Percentiles rank a stretch among this genome's conserved stretches.
phyloP scores from a whole-genome alignment of 2,888 invertebrate species.

The Eilema sororculum region DNA sequence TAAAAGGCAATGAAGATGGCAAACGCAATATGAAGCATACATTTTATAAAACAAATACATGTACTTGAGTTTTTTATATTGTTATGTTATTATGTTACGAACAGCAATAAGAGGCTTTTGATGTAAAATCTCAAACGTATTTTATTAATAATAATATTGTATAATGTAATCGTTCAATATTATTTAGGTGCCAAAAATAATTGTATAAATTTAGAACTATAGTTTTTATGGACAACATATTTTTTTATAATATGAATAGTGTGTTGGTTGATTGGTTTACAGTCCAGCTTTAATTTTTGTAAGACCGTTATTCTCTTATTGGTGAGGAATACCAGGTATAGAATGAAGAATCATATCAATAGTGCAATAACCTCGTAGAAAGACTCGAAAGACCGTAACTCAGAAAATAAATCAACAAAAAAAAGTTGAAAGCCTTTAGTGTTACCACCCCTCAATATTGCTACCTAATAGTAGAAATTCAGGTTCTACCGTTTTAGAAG shows the following conservation, averaged over 20 bases:
- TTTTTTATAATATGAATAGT: not conserved
- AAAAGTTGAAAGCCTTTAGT: not conserved
- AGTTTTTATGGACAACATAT: not conserved
- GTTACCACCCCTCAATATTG: not conserved
- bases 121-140: constrained; percentile 44
- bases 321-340: not conserved
- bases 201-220: constrained; percentile 37
- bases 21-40: not conserved
- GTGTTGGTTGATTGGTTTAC: not conserved
- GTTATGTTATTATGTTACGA: not conserved
- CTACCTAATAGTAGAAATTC: not conserved
- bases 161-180: constrained; percentile 45
- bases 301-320: not conserved
- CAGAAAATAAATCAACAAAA: not conserved
- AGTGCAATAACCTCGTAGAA: not conserved
- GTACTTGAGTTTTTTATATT: not conserved
- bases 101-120: constrained; percentile 49
- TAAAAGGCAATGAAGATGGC: no score
- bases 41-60: not conserved
- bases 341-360: not conserved
- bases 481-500: not conserved
- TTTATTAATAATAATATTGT: constrained; percentile 17
- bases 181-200: constrained; percentile 64
- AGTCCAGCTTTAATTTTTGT: not conserved
- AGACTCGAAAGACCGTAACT: not conserved